These are phyloP conservation scores for Pipistrellus pygmaeus DNA, from an alignment of 2,797 vertebrate genomes.

Conservation along the genomic window DNA sequence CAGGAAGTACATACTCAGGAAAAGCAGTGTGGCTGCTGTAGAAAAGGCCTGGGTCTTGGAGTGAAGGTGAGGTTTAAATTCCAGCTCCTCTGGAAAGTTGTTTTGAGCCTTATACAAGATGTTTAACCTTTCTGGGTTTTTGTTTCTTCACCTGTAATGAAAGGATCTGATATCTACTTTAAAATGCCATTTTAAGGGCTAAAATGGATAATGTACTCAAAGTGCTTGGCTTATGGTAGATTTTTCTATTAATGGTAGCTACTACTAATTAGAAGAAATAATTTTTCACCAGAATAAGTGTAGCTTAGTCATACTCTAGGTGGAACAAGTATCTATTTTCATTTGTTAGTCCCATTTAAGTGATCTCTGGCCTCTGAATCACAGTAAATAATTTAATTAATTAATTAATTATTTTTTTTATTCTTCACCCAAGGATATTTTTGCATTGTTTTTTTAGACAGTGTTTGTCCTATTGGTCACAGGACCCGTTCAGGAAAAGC, in stretches of 20 bases:
- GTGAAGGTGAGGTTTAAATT: background rate
- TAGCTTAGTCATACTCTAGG: conserved; percentile 4
- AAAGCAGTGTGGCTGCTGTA: background rate
- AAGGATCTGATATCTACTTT: background rate
- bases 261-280: background rate
- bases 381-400: background rate
- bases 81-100: background rate
- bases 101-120: background rate
- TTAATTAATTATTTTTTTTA: background rate
- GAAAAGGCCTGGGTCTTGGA: background rate
- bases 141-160: background rate
- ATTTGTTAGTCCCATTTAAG: background rate
- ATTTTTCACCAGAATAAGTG: conserved; percentile 28
- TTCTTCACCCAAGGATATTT: too few relatives aligned
- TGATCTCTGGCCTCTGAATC: background rate
- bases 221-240: background rate
- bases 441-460: background rate
- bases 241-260: conserved; percentile 2
- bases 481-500: background rate
- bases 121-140: background rate
- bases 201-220: background rate
- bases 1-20: background rate
- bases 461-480: background rate
- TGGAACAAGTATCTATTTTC: background rate
- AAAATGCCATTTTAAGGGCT: background rate